A percentile compares a stretch with the other conserved stretches of the same genome.
Evolutionary conservation across 1,140 invertebrate genomes (phyloP).

Genomic region (Drosophila watanabei): DNA sequence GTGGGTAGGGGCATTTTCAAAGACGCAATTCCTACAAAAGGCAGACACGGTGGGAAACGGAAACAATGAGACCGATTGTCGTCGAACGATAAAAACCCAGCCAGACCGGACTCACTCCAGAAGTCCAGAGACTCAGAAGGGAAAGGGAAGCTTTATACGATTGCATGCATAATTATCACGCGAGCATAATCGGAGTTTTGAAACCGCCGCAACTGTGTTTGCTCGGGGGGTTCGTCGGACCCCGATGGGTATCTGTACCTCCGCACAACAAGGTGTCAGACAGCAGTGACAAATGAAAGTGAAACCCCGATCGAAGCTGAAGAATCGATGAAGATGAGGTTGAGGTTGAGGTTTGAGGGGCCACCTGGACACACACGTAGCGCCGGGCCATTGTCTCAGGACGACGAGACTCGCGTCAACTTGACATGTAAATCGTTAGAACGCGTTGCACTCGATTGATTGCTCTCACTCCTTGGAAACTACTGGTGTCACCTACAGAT

Average conservation of each 20-base stretch:
- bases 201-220: constrained; percentile 73
- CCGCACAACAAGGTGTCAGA: constrained; percentile 75
- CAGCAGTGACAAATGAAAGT: constrained; percentile 80
- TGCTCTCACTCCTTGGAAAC: constrained; percentile 62
- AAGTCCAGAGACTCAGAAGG: constrained; percentile 18
- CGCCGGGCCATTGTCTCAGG: constrained; percentile 34
- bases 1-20: constrained; percentile 38
- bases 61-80: constrained; percentile 83
- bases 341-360: constrained; percentile 17
- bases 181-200: constrained; percentile 71
- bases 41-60: constrained; percentile 74
- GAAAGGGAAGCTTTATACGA: constrained; percentile 57
- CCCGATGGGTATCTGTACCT: constrained; percentile 67
- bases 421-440: constrained; percentile 84
- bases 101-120: constrained; percentile 8
- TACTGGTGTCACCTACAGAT: constrained; percentile 29
- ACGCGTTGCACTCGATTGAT: constrained; percentile 75
- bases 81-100: constrained; percentile 46
- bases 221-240: constrained; percentile 12
- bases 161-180: constrained; percentile 78
- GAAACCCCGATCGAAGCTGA: constrained; percentile 48
- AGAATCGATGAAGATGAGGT: constrained; percentile 7
- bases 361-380: constrained; percentile 78
- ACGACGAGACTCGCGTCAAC: constrained; percentile 46
- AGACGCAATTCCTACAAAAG: constrained; percentile 69